Evolutionary conservation across 1,140 invertebrate genomes (phyloP).

Genomic region (Drosophila neocordata): DNA sequence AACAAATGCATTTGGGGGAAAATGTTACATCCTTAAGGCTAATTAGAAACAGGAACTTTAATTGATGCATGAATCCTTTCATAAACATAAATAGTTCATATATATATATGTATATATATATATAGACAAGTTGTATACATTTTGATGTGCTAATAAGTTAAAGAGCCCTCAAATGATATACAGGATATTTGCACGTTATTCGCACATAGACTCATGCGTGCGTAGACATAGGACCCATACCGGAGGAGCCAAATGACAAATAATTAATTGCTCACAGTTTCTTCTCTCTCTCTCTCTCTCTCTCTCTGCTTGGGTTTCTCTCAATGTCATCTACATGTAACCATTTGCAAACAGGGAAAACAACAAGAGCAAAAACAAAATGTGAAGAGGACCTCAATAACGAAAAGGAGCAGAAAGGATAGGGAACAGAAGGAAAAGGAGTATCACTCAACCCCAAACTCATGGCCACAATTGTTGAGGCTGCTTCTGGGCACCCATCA

Average conservation of each 20-base stretch:
- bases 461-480: constrained; percentile 6
- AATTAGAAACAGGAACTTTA: no score
- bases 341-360: neutral
- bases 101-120: neutral
- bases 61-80: neutral
- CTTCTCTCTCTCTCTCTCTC: constrained; percentile 5
- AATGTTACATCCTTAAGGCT: no score
- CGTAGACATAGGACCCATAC: constrained; percentile 5
- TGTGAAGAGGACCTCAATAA: constrained; percentile 19
- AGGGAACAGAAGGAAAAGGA: neutral
- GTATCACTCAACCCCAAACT: neutral
- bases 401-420: no score
- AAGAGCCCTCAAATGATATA: constrained; percentile 6
- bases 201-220: neutral
- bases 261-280: constrained; percentile 5
- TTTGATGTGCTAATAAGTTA: constrained; percentile 4
- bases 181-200: constrained; percentile 7
- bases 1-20: no score
- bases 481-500: constrained; percentile 2
- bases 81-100: neutral
- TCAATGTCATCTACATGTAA: constrained; percentile 5
- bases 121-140: neutral
- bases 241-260: constrained; percentile 3
- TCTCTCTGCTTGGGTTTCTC: neutral
- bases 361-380: constrained; percentile 10